A percentile compares a stretch with the other conserved stretches of the same genome.
These are phyloP conservation scores for Aethes cnicana DNA, from an alignment of 2,888 invertebrate genomes.

Conservation along the genomic window DNA sequence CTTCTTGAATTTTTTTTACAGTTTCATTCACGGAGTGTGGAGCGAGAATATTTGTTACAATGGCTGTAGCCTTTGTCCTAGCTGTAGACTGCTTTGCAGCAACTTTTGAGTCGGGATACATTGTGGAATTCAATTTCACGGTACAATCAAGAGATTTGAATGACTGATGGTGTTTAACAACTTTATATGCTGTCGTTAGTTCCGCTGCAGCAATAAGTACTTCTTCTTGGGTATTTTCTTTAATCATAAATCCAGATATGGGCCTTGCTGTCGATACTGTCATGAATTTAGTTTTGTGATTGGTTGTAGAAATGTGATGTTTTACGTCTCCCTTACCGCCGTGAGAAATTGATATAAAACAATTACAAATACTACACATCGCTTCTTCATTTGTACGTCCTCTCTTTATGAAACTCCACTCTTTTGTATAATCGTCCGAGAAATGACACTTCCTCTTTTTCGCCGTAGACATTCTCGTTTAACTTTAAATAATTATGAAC, in stretches of 20 bases:
- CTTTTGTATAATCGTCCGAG: slow-evolving; percentile 22
- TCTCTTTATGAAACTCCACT: slow-evolving; percentile 22
- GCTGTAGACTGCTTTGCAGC: slow-evolving; percentile 26
- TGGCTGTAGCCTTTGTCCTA: slow-evolving; percentile 29
- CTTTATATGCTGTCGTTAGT: slow-evolving; percentile 13
- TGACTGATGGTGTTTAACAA: slow-evolving; percentile 27
- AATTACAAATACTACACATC: slow-evolving; percentile 16
- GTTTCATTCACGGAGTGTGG: slow-evolving; percentile 14
- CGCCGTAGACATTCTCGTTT: slow-evolving; percentile 9
- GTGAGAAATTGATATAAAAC: slow-evolving; percentile 16
- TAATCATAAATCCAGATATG: slow-evolving; percentile 11
- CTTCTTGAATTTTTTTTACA: slow-evolving; percentile 18
- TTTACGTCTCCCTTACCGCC: slow-evolving; percentile 18
- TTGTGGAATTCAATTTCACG: slow-evolving; percentile 20
- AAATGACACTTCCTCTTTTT: slow-evolving; percentile 19
- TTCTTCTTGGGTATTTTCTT: slow-evolving; percentile 12
- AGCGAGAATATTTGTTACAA: slow-evolving; percentile 29
- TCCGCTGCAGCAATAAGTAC: slow-evolving; percentile 13
- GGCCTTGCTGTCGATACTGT: slow-evolving; percentile 13
- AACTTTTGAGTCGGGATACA: slow-evolving; percentile 27
- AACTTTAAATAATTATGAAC: slow-evolving; percentile 7
- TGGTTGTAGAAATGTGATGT: slow-evolving; percentile 15
- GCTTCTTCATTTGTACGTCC: slow-evolving; percentile 18
- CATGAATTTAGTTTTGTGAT: slow-evolving; percentile 14
- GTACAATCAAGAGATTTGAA: slow-evolving; percentile 30